These are phyloP conservation scores for Gymnocephalus cernua DNA, from an alignment of 2,113 vertebrate genomes.

Conservation along the genomic window DNA sequence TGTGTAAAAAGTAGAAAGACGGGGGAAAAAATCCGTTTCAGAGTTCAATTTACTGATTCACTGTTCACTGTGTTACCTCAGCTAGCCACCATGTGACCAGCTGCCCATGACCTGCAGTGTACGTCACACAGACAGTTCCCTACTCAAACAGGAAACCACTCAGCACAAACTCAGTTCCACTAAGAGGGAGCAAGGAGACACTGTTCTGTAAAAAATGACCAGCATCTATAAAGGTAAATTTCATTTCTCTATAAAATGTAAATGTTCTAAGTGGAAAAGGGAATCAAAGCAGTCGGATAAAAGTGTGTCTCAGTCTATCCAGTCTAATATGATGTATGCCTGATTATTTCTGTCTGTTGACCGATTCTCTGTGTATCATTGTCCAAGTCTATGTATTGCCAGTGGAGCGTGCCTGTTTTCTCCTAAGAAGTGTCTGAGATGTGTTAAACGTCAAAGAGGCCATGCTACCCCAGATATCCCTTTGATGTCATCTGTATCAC, in stretches of 20 bases:
- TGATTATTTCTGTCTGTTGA: slow-evolving; percentile 39
- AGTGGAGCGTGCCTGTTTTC: slow-evolving; percentile 36
- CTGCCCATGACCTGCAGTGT: slow-evolving; percentile 57
- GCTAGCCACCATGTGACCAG: slow-evolving; percentile 62
- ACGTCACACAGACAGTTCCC: slow-evolving; percentile 65
- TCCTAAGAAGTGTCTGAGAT: slow-evolving; percentile 45
- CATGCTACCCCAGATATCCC: slow-evolving; percentile 41
- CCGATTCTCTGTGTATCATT: slow-evolving; percentile 22
- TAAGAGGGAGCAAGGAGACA: slow-evolving; percentile 38
- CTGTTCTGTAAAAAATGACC: slow-evolving; percentile 28
- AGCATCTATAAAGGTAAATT: slow-evolving; percentile 58
- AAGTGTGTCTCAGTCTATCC: neutral
- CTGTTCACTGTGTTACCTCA: slow-evolving; percentile 52
- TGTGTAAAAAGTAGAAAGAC: neutral
- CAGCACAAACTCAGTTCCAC: slow-evolving; percentile 73
- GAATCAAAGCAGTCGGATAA: neutral
- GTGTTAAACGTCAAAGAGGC: slow-evolving; percentile 49
- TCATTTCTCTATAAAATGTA: neutral
- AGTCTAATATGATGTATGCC: neutral
- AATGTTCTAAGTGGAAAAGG: neutral
- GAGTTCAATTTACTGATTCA: slow-evolving; percentile 40
- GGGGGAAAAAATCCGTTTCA: slow-evolving; percentile 9
- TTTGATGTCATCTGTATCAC: slow-evolving; percentile 62
- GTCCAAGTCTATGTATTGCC: slow-evolving; percentile 33
- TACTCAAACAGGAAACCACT: slow-evolving; percentile 72